Evolutionary conservation across 92 coral and sea anemone species (phyloP), one percentile per base, ranked within the genome.

Genomic region (Desmophyllum pertusum): DNA sequence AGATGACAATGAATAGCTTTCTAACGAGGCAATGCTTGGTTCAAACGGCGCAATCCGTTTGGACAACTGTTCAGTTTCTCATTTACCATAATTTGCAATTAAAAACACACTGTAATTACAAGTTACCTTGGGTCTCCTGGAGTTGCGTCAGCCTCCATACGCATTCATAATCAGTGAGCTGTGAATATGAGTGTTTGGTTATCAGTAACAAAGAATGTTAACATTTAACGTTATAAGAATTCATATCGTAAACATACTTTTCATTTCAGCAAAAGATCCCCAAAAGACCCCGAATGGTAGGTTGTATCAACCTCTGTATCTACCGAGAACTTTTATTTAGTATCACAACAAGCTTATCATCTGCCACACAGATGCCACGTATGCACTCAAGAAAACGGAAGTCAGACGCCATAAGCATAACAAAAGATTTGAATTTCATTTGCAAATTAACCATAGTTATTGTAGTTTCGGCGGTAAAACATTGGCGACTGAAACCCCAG

Each of bases 351-450:
- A 29, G 27, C 15, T 15, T 25, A 33, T 59, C 25, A 27, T 27
- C 33, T 27, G 17, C 17, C 11, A 27, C 11, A 27, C 33, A 59
- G 9, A 1, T 25, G 65, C 65, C 65, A 59, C 65, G 65, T 59
- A 59, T 59, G 33, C 30, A 2, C 31, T 59, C 14, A 59, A 31
- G 65, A 25, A 59, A 59, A 23, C 65, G 35, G 65, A 23, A 59
- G 31, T 15, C 33, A 27, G 13, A 25, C 29, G 63, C n/a, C 21
- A 11, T 25, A 55, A 37, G 21, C 81, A 77, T 38, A 61, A 77
- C 70, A 59, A 77, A 55, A 40, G 40, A 46, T 41, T 72, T 40
- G 45, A 63, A 25, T 59, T 39, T 5, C 25, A 41, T 74, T 74
- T 51, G 43, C 64, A 74, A 73, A 4, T 57, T 11, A 25, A 53